Base-by-base conservation (phyloP, 2,888 invertebrate genomes). In the Nasonia oneida region DNA sequence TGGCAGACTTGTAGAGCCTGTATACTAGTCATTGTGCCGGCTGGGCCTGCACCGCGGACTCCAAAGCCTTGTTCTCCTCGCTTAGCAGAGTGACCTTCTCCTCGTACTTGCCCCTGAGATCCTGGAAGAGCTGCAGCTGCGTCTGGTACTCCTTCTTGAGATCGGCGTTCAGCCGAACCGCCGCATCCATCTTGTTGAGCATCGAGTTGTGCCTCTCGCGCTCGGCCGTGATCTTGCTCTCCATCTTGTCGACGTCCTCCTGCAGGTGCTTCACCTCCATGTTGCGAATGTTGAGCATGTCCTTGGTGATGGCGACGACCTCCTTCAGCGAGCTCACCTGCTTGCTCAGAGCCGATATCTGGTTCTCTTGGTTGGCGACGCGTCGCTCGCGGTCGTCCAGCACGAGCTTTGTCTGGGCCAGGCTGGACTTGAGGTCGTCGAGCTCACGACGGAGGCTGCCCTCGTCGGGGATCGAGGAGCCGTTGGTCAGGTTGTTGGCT, bases 231-330 rank as follows among this genome's bases (percentile, higher is more conserved):
- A 96, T 96, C 90, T 96, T 95, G 1, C 94, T 94, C 89, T 96
- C 96, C 95, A 97, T 96, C 18, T 95, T 94, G 89, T 96, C 94
- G 85, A 97, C 94, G 90, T 97, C 95, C 81, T 95, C 94, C 95
- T 96, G 95, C 91, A 97, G 95, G 92, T 97, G 97, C 84, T 96
- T 96, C 29, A 97, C 95, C 94, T 97, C 97, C 83, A 96, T 94
- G 90, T 96, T 97, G 88, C 97, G 95, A 75, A 97, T 96, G 90
- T 96, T 96, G 37, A 97, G 93, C 90, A 97, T 94, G 89, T 97
- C 97, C 92, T 97, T 97, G 2, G 97, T 97, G 86, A 97, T 97
- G 14, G 94, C 93, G n/a, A 97, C 95, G 73, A 97, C 97, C 91
- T 97, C 97, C 91, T 97, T 97, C 53, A 97, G 94, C 1, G 97